Base-by-base conservation (phyloP, 2,113 vertebrate genomes). In the Nycticebus coucang region DNA sequence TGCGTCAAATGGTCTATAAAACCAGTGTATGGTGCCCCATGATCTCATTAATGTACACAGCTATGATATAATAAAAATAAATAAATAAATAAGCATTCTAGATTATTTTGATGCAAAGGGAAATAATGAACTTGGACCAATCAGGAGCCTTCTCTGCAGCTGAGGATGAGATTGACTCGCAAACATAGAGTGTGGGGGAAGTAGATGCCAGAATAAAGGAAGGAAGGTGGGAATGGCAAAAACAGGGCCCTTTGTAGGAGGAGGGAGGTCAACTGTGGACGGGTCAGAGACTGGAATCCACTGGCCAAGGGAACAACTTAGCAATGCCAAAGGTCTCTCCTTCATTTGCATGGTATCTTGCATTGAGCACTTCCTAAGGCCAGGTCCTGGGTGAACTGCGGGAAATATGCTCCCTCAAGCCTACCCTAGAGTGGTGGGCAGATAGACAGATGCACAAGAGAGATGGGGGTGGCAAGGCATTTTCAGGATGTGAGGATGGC, bases 391-490 rank as follows among this genome's bases (percentile, higher is more conserved):
- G 4, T 33, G 24, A n/a, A 7, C 74, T 13, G 8, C 28, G 50
- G n/a, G 28, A 21, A 22, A 10, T 10, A 4, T 6, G 24, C 15
- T 37, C 22, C 18, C 30, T 21, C 2, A 7, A 59, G 37, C 15
- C 21, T 3, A 12, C 7, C 13, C 18, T 5, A 5, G 24, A 69
- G 35, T 24, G 13, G 18, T 33, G 30, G 35, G 19, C 30, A 55
- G 41, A 21, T 30, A 24, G 41, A 74, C 53, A 24, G 1, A 4
- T 14, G 15, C 55, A 37, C 37, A 41, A 0, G 8, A 68, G 12
- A 11, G 7, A 14, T 18, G 17, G 30, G 12, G 12, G 3, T 2
- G 4, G 19, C n/a, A 22, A 11, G 1, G 22, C 2, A 12, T 4
- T 28, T 75, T 50, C 2, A 7, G 41, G 35, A 14, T 7, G 10